Base-by-base conservation (phyloP, 2,888 invertebrate species). In the Ectobius pallidus region DNA sequence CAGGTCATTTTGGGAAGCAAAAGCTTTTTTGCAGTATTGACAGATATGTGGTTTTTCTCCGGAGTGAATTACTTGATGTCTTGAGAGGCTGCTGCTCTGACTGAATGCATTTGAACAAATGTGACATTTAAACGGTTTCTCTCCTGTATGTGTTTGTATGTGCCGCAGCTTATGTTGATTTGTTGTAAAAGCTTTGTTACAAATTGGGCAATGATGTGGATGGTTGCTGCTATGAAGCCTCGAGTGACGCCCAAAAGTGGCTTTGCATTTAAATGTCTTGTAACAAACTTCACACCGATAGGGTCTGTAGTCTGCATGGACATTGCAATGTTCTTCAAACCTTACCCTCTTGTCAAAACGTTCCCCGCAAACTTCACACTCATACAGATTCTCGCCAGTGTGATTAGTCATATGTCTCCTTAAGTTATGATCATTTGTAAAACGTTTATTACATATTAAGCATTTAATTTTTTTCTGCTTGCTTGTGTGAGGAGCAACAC, bases 11-110 rank as follows among this genome's bases (percentile, higher is more conserved):
- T 44, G 65, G 6, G n/a, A 34, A 16, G 65, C 22, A 65, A 65
- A 65, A 14, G 65, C 65, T 30, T 61, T 62, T 9, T 62, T 39
- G 44, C 70, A 70, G 14, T 46, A 7, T 20, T 16, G 20, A 25
- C 70, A 70, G 1, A 42, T 30, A 22, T 62, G 61, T 3, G 70
- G 70, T 32, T 62, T 70, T 42, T 70, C 70, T 6, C 70, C 70
- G 1, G 70, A 58, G 32, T 70, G 70, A 20, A 70, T 70, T 3
- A 55, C 18, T 20, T 30, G 39, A 22, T 70, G 70, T 7, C 25
- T 58, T 20, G 22, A 62, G 14, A 70, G 58, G 14, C 34, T 42
- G 3, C 39, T 22, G 11, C 27, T 46, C n/a, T 46, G 68, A 9
- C 46, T 44, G 20, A 68, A 68, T 9, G 46, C 30, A 27, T 25